Evolutionary conservation across 1,140 invertebrate genomes (phyloP), one percentile per base, ranked within the genome.

Genomic region (Pseudomyrmex sp.): DNA sequence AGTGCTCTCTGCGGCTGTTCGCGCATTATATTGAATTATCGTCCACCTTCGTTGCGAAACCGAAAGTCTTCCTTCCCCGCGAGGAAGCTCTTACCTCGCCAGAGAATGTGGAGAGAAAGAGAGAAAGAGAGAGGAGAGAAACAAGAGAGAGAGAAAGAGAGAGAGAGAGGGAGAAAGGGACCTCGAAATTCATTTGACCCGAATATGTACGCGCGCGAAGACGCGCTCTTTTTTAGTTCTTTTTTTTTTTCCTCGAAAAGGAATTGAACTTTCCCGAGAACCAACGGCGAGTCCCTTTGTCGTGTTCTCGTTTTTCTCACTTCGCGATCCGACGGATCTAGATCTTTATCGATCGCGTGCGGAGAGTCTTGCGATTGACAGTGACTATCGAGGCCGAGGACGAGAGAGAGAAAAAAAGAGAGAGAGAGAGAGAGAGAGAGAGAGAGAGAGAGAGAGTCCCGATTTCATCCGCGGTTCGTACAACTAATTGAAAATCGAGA

Each of bases 101-200:
- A 7, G 35, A 35, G 35, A 35, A 7, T 7, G 5, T 35, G 7
- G 12, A 10, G 61, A 54, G 66, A 26, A 8, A 52, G 20, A 26
- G n/a, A 75, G 44, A n/a, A 12, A 76, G 44, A 63, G n/a, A 20
- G 54, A 85, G 70, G 68, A 80, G 84, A 65, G 58, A 56, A 48
- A 84, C 23, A n/a, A 20, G 59, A 73, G 18, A 75, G 73, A 80
- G 84, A 65, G 44, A 56, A 35, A 84, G 61, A 85, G 75, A 75
- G 69, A 86, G 74, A 85, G 62, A 75, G 68, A 62, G 75, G 62
- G 73, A 87, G 88, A 89, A 88, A 88, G 88, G 88, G 70, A 86
- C 68, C 87, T 84, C 69, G 59, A 90, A 90, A 90, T 88, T 82
- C 89, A 91, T 91, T 88, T 91, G 90, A 91, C 91, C 90, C 86